Percentiles rank a stretch among this genome's conserved stretches.
These are phyloP conservation scores for Lochmaea capreae DNA, from an alignment of 2,888 invertebrate species.

Conservation along the genomic window DNA sequence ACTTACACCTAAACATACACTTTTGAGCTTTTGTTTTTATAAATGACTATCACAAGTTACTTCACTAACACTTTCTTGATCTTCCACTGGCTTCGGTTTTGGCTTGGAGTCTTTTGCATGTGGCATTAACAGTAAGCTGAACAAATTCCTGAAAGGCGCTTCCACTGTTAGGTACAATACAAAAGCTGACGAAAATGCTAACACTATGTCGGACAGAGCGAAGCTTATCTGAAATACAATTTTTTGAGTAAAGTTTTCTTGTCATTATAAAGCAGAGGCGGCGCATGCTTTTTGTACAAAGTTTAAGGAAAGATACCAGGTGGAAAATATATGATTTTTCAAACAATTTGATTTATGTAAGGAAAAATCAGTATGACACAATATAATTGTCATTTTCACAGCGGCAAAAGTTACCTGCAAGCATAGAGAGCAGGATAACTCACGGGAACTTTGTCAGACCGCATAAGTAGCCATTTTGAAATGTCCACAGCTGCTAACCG, in stretches of 20 bases:
- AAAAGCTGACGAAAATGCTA: constrained; percentile 66
- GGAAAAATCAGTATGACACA: too few species aligned
- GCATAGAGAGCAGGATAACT: too few species aligned
- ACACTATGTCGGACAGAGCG: constrained; percentile 66
- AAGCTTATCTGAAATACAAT: constrained; percentile 63
- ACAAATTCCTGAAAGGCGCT: constrained; percentile 69
- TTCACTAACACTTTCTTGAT: constrained; percentile 48
- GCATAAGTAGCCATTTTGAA: too few species aligned
- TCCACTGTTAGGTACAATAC: constrained; percentile 69
- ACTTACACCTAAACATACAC: neutral
- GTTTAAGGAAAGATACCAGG: too few species aligned
- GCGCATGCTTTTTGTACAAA: too few species aligned
- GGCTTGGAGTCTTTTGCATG: constrained; percentile 35
- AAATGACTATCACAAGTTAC: constrained; percentile 55
- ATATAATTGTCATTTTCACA: too few species aligned
- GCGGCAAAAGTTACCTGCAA: too few species aligned
- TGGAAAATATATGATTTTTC: too few species aligned
- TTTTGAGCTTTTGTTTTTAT: constrained; percentile 38
- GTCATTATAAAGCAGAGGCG: too few species aligned
- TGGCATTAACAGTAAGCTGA: constrained; percentile 57
- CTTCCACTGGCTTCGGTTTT: constrained; percentile 34
- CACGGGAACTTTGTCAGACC: too few species aligned
- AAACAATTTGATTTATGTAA: too few species aligned
- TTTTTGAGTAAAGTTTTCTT: neutral
- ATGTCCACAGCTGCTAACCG: too few species aligned